phyloP scores from a whole-genome alignment of 2,113 vertebrate genomes.

The Camelus bactrianus region DNA sequence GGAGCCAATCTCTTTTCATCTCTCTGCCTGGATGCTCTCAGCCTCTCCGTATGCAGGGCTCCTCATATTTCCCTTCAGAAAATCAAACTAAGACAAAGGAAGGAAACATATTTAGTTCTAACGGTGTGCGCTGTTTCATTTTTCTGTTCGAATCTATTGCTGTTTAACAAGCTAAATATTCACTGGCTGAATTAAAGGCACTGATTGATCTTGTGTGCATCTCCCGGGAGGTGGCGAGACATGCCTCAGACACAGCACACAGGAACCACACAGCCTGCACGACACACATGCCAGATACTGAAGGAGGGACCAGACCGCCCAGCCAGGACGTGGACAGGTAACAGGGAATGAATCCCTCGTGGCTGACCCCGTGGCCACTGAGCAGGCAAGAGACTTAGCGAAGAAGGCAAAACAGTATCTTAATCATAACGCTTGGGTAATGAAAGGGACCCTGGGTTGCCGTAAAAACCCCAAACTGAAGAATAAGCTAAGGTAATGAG shows the following conservation, averaged over 20 bases:
- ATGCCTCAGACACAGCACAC: neutral
- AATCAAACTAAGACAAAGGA: conserved; percentile 69
- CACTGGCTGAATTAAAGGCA: conserved; percentile 35
- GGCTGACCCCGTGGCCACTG: neutral
- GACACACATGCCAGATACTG: neutral
- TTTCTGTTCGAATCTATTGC: conserved; percentile 56
- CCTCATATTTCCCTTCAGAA: conserved; percentile 43
- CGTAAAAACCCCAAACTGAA: neutral
- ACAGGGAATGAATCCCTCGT: neutral
- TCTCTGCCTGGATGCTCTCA: conserved; percentile 64
- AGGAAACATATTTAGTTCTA: conserved; percentile 66
- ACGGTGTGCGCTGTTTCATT: conserved; percentile 65
- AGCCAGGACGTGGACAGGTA: neutral
- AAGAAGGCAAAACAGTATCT: neutral
- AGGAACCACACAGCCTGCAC: neutral
- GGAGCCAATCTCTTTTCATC: conserved; percentile 47
- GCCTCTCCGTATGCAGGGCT: conserved; percentile 49
- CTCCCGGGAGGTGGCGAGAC: neutral
- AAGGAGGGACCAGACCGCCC: neutral
- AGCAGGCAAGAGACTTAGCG: neutral
- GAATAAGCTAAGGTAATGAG: neutral
- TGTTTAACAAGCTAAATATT: conserved; percentile 72
- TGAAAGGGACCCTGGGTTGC: neutral
- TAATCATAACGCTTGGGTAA: conserved; percentile 23
- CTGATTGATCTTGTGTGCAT: neutral